phyloP scores from a whole-genome alignment of 2,888 invertebrate genomes.

The Steromphala cineraria region DNA sequence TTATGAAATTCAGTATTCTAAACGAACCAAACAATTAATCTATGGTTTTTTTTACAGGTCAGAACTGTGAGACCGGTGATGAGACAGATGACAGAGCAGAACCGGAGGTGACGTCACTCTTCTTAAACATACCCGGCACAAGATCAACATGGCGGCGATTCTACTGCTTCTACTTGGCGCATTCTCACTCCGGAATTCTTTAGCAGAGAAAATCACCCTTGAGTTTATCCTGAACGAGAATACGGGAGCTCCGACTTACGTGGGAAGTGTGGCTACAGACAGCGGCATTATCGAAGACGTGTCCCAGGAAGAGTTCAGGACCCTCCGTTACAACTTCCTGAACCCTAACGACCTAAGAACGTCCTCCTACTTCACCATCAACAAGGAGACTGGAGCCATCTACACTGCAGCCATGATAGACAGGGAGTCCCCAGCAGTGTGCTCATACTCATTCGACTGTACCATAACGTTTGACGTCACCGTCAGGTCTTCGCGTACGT shows the following conservation, averaged over 20 bases:
- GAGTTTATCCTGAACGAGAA: conserved; percentile 48
- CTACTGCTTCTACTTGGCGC: background rate
- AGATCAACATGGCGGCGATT: background rate
- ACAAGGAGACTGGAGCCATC: conserved; percentile 46
- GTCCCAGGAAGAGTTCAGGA: conserved; percentile 26
- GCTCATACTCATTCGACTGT: conserved; percentile 45
- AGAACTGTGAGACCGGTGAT: too few relatives aligned
- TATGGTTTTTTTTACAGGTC: too few relatives aligned
- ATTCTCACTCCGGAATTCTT: background rate
- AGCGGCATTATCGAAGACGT: conserved; percentile 40
- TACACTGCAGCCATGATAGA: conserved; percentile 50
- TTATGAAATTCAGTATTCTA: too few relatives aligned
- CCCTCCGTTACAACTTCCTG: conserved; percentile 37
- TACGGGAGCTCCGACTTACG: conserved; percentile 40
- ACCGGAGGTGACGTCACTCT: too few relatives aligned
- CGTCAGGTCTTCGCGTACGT: conserved; percentile 34
- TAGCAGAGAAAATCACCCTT: conserved; percentile 6
- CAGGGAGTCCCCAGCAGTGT: conserved; percentile 47
- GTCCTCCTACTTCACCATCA: conserved; percentile 43
- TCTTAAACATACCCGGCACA: too few relatives aligned
- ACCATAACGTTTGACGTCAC: conserved; percentile 48
- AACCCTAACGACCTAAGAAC: conserved; percentile 37
- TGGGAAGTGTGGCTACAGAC: conserved; percentile 50
- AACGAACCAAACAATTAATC: too few relatives aligned
- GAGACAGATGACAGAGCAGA: too few relatives aligned